Evolutionary conservation across 2,888 invertebrate species (phyloP), one percentile per base, ranked within the genome.

Genomic region (Heliconius ismenius): DNA sequence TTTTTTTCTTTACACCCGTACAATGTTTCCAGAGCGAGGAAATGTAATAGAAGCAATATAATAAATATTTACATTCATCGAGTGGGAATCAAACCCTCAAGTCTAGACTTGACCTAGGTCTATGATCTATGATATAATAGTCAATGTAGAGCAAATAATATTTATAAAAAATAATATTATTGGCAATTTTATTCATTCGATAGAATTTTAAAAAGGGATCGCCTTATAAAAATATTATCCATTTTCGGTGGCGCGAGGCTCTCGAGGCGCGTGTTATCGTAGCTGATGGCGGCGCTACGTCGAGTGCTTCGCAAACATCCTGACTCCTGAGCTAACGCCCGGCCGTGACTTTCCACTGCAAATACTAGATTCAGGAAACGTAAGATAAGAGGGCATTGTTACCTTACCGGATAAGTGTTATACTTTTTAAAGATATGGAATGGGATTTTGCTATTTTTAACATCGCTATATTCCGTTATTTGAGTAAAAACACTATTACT

Each of bases 241-340:
- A 70, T 70, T 62, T 62, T 70, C 62, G 49, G 63, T 63, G 32
- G 69, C 69, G 21, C 13, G 24, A n/a, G n/a, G 49, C 62, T 62
- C 62, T 49, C 62, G 49, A 69, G 70, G 11, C 62, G 69, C 75
- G 62, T 70, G 43, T 70, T 75, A 75, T 75, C 75, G 21, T 70
- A 54, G 75, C 70, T 26, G 69, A 74, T 64, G 70, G 74, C 60
- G 24, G n/a, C 60, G 64, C 58, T 13, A 64, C 73, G 63, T 74
- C 64, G 58, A 74, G 77, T 74, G 74, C n/a, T 69, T 58, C 32
- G 70, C 70, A 74, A 77, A 77, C 70, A 70, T 74, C 77, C 70
- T 74, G 43, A 54, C 39, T 74, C 74, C 70, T 74, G 43, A 54
- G 39, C 54, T 64, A 9, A 39, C 68, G 28, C 64, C 43, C 54